A percentile compares a stretch with the other conserved stretches of the same genome.
Conservation (phyloP, 2,888 invertebrate species). For the Malacosoma neustria region DNA sequence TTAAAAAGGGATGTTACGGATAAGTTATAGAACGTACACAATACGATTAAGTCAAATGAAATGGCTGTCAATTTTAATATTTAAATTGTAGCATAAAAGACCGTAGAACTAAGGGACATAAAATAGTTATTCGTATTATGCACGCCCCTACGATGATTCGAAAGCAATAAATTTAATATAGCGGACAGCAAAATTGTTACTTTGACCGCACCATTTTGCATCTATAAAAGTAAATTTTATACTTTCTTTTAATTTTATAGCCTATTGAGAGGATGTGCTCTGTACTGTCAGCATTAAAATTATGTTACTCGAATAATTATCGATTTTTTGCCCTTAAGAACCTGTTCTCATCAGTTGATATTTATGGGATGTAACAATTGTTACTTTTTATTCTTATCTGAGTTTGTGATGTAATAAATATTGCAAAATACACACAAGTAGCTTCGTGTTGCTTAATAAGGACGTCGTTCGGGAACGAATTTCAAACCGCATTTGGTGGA, state of each 20-base stretch:
- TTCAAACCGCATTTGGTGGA: too few relatives aligned
- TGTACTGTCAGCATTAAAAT: constrained; percentile 34
- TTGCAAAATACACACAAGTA: constrained; percentile 27
- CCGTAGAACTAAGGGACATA: constrained; percentile 46
- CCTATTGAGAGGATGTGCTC: constrained; percentile 41
- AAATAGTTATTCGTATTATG: constrained; percentile 64
- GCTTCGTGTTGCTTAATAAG: constrained; percentile 34
- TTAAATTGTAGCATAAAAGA: constrained; percentile 40
- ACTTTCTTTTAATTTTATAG: constrained; percentile 40
- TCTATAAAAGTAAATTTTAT: constrained; percentile 25
- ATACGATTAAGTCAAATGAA: neutral
- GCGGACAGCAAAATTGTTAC: constrained; percentile 71
- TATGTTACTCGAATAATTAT: constrained; percentile 9
- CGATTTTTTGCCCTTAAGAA: neutral
- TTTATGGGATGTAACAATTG: constrained; percentile 1
- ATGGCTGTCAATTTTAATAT: neutral
- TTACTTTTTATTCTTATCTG: constrained; percentile 1
- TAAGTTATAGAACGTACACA: constrained; percentile 19
- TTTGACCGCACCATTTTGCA: constrained; percentile 56
- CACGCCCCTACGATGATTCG: constrained; percentile 69
- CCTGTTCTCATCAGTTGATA: neutral
- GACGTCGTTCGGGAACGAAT: constrained; percentile 25
- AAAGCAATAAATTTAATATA: constrained; percentile 64
- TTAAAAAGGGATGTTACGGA: constrained; percentile 13
- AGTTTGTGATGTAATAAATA: constrained; percentile 23